Evolutionary conservation across 1,140 invertebrate species (phyloP).

Genomic region (Zaprionus davidi): DNA sequence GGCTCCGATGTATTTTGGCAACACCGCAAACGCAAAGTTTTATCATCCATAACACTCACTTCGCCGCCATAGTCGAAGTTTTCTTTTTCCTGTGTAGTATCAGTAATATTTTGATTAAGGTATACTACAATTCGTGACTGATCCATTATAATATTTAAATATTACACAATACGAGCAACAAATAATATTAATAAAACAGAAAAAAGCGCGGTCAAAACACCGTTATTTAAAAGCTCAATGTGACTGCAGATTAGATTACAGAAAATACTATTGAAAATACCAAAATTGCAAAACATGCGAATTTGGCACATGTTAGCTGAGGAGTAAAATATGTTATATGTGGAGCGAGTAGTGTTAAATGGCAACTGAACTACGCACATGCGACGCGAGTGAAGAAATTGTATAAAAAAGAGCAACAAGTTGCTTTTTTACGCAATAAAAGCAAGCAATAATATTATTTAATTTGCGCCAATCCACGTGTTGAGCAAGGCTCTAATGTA

Average conservation of each 20-base stretch:
- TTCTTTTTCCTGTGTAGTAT: not conserved
- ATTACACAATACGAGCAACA: not conserved
- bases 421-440: constrained; percentile 37
- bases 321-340: not conserved
- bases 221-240: constrained; percentile 6
- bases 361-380: constrained; percentile 34
- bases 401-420: constrained; percentile 58
- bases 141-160: constrained; percentile 12
- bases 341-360: constrained; percentile 11
- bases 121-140: constrained; percentile 45
- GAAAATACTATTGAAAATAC: not conserved
- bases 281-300: not conserved
- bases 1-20: constrained; percentile 45
- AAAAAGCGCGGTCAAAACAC: constrained; percentile 1
- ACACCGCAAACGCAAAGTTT: constrained; percentile 37
- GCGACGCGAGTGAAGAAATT: constrained; percentile 29
- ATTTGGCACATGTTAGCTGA: not conserved
- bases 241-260: not conserved
- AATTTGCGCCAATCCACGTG: not conserved
- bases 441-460: not conserved
- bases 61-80: constrained; percentile 46
- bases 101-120: constrained; percentile 12
- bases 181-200: not conserved
- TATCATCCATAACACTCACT: constrained; percentile 42
- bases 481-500: constrained; percentile 36